These are phyloP conservation scores for Propithecus coquereli DNA, from an alignment of 2,113 vertebrate genomes.

Conservation along the genomic window DNA sequence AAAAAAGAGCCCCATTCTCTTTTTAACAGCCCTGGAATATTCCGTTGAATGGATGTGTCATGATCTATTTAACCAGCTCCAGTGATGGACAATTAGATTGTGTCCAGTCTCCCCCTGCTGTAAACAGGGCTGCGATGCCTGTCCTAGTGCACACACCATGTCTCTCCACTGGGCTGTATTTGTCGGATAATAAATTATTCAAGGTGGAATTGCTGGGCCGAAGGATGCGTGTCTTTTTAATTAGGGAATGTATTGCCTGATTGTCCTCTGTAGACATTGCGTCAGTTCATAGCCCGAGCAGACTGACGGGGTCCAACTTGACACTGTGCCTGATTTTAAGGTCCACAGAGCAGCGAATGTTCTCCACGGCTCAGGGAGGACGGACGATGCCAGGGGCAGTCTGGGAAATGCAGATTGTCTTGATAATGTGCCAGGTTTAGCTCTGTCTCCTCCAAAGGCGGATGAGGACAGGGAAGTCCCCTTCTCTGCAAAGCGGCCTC, in stretches of 20 bases:
- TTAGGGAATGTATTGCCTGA: not conserved
- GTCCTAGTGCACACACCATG: not conserved
- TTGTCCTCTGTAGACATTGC: not conserved
- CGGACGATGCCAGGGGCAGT: not conserved
- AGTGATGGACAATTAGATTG: not conserved
- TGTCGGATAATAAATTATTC: not conserved
- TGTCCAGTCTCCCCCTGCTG: not conserved
- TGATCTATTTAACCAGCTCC: not conserved
- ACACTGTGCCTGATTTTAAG: not conserved
- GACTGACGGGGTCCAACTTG: slow-evolving; percentile 8
- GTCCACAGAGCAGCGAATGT: not conserved
- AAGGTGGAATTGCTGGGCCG: not conserved
- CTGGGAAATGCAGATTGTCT: not conserved
- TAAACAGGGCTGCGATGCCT: not conserved
- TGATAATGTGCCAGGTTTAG: not conserved
- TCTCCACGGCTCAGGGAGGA: fast-evolving
- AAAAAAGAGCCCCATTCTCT: not conserved
- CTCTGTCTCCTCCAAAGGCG: not conserved
- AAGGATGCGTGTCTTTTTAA: slow-evolving; percentile 1
- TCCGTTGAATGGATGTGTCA: not conserved
- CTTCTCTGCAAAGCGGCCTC: not conserved
- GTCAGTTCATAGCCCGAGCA: not conserved
- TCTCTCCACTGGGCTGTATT: not conserved
- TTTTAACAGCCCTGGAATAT: not conserved
- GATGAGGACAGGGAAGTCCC: not conserved